Percentiles rank a stretch among this genome's conserved stretches.
Evolutionary conservation across 2,888 invertebrate species (phyloP).

Genomic region (Euproctis similis): DNA sequence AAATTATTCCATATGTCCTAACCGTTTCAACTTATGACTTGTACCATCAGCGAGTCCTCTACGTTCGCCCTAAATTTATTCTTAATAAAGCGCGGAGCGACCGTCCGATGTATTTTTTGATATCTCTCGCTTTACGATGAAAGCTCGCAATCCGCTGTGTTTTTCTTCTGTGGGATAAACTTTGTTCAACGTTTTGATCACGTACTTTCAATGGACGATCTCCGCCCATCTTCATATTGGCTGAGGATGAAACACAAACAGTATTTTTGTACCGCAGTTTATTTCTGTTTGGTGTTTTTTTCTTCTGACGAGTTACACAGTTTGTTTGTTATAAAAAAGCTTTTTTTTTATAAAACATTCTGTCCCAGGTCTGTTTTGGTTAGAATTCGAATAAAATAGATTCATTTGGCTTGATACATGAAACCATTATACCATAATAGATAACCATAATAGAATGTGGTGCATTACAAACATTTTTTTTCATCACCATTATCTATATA

Average conservation of each 20-base stretch:
- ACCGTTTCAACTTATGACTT: constrained; percentile 13
- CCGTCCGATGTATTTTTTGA: constrained; percentile 67
- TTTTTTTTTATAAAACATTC: too few species aligned
- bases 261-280: constrained; percentile 16
- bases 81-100: constrained; percentile 71
- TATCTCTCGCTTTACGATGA: constrained; percentile 64
- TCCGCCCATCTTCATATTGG: constrained; percentile 9
- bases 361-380: too few species aligned
- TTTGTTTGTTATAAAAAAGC: too few species aligned
- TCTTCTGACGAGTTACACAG: constrained; percentile 2
- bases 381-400: too few species aligned
- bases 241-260: constrained; percentile 4
- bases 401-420: too few species aligned
- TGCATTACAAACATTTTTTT: too few species aligned
- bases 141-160: constrained; percentile 46
- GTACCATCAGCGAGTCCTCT: constrained; percentile 22
- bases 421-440: too few species aligned
- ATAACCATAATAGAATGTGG: too few species aligned
- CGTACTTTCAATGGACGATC: constrained; percentile 22
- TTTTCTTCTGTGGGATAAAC: constrained; percentile 40
- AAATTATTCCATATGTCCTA: too few species aligned
- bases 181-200: constrained; percentile 30
- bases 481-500: too few species aligned
- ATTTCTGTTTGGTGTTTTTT: constrained; percentile 10
- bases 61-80: constrained; percentile 68